phyloP scores from a whole-genome alignment of 2,113 vertebrate genomes.

The Rhinogobius similis region DNA sequence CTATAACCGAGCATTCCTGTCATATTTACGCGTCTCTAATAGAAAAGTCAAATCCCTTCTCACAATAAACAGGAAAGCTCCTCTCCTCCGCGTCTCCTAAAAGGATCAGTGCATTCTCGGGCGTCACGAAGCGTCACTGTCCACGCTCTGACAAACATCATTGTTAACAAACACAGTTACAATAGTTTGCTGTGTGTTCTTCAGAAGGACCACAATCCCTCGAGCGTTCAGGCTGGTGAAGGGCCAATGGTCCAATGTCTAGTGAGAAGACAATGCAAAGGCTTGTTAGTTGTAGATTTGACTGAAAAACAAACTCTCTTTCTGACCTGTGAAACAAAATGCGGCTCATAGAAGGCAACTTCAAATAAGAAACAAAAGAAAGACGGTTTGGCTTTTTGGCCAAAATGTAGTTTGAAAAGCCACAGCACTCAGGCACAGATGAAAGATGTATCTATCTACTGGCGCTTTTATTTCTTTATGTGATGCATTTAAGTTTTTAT shows the following conservation, averaged over 20 bases:
- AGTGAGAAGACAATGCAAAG: conserved; percentile 10
- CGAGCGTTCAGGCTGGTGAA: conserved; percentile 1
- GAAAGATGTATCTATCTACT: not conserved
- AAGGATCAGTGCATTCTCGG: conserved; percentile 48
- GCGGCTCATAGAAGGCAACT: not conserved
- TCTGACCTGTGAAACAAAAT: not conserved
- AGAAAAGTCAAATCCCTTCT: conserved; percentile 29
- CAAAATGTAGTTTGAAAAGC: not conserved
- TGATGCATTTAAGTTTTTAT: not conserved
- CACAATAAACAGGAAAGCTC: conserved; percentile 32
- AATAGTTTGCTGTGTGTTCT: conserved; percentile 22
- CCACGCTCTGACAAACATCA: conserved; percentile 28
- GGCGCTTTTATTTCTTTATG: not conserved
- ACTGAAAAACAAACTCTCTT: not conserved
- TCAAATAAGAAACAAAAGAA: not conserved
- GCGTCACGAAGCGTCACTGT: conserved; percentile 20
- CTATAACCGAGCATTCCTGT: conserved; percentile 25
- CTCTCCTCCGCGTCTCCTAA: conserved; percentile 1
- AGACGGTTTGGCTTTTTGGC: not conserved
- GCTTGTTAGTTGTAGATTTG: conserved; percentile 6
- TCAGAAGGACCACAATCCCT: conserved; percentile 43
- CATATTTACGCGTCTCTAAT: conserved; percentile 15
- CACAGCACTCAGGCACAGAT: not conserved
- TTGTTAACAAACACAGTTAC: conserved; percentile 45
- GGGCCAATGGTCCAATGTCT: conserved; percentile 21